These are phyloP conservation scores for Podarcis muralis DNA, from an alignment of 2,113 vertebrate genomes.

Conservation along the genomic window DNA sequence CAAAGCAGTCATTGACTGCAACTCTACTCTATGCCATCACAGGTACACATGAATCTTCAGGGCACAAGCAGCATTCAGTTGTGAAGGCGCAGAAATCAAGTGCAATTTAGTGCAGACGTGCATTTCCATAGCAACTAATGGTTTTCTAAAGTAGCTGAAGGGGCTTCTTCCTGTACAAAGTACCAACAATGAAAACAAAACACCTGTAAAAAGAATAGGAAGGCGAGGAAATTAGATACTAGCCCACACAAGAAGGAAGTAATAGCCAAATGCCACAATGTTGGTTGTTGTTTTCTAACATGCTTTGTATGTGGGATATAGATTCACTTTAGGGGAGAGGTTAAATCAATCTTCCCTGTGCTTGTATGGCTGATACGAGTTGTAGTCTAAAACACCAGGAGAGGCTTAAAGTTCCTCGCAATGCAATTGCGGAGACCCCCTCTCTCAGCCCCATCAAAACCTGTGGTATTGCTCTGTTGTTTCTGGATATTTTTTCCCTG, in stretches of 20 bases:
- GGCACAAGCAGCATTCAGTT: neutral
- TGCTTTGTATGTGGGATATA: conserved; percentile 28
- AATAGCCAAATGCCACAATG: neutral
- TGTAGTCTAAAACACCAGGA: too few relatives aligned
- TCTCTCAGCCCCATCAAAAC: neutral
- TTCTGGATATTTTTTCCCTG: neutral
- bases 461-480: neutral
- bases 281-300: neutral
- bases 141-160: conserved; percentile 45
- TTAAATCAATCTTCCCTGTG: neutral
- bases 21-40: neutral
- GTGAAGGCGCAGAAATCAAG: conserved; percentile 39
- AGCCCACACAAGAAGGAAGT: neutral
- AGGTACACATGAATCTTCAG: conserved; percentile 23
- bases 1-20: neutral
- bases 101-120: conserved; percentile 29
- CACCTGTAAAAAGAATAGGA: neutral
- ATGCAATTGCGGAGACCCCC: neutral
- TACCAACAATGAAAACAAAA: neutral
- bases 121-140: conserved; percentile 49
- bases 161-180: conserved; percentile 48
- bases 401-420: neutral
- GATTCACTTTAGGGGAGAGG: neutral
- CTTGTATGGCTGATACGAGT: too few relatives aligned
- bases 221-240: neutral